Evolutionary conservation across 2,113 vertebrate genomes (phyloP), one percentile per base, ranked within the genome.

Genomic region (Saccopteryx bilineata): DNA sequence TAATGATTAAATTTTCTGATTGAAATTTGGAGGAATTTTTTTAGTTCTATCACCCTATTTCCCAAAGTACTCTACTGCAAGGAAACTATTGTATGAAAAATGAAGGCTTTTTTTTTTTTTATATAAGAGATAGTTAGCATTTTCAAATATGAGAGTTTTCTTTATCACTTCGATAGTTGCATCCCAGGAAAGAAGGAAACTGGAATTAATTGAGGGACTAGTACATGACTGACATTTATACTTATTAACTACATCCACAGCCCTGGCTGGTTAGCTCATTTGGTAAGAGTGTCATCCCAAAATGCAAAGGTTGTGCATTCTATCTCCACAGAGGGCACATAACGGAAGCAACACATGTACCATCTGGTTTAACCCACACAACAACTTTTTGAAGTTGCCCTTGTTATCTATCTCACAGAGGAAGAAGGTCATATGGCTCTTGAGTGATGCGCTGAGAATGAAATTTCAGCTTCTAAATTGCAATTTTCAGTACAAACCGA

Each of bases 141-240:
- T 95, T 91, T 95, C 2, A 86, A 92, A 82, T 90, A 54, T 23
- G 18, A 60, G n/a, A 56, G 12, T 39, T 52, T 93, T 86, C 15
- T 3, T 56, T 89, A 39, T 39, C 39, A 78, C 10, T 90, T 94
- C 90, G 80, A n/a, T 93, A 82, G 50, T 90, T 95, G 46, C 63
- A 26, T 85, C 74, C 87, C 89, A 65, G 61, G 56, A 85, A 90
- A 71, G 52, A 52, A 90, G 39, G 60, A 88, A 87, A 58, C 17
- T 15, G 33, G 52, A 5, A 39, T 50, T 79, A 69, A 94, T 60
- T 50, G 39, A 93, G 48, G 17, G 26, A 58, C 15, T 84, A 54
- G 28, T 39, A 8, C 26, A 9, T 91, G 11, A 52, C 72, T 91
- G 68, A 66, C n/a, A 66, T 46, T 71, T 79, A 33, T 60, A 19